Evolutionary conservation across 2,113 vertebrate genomes (phyloP).

Genomic region (Parus major): DNA sequence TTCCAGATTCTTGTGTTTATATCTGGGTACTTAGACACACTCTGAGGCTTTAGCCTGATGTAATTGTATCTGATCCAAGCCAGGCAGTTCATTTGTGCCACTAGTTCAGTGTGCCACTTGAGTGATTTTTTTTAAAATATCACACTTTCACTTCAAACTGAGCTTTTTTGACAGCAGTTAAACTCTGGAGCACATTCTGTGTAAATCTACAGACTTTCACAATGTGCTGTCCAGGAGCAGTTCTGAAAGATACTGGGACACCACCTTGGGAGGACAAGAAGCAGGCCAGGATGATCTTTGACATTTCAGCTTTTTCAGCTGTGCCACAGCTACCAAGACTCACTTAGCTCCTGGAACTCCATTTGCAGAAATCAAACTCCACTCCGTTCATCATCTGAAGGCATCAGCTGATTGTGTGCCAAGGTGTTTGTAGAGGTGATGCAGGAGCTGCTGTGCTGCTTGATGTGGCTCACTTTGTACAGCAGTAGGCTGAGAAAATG

Average conservation of each 20-base stretch:
- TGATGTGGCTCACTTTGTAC: background rate
- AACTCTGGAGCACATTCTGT: background rate
- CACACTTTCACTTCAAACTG: background rate
- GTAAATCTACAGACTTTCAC: background rate
- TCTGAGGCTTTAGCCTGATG: background rate
- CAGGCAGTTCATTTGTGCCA: background rate
- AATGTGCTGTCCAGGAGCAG: background rate
- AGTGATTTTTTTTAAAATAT: background rate
- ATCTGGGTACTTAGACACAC: background rate
- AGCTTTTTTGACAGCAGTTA: background rate
- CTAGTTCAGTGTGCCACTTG: background rate
- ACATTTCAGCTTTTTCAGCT: background rate
- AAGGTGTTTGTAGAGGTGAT: background rate
- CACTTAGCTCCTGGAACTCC: background rate
- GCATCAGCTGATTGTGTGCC: background rate
- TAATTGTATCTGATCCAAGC: background rate
- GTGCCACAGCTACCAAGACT: background rate
- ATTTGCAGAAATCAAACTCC: background rate
- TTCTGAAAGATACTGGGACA: background rate
- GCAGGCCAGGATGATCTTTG: background rate
- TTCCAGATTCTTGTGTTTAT: background rate
- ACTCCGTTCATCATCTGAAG: background rate
- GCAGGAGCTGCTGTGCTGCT: background rate
- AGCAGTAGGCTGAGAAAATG: background rate
- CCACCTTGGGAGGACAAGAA: background rate